Percentiles rank a stretch among this genome's conserved stretches.
These are phyloP conservation scores for Entomobrya proxima DNA, from an alignment of 2,888 invertebrate genomes.

Conservation along the genomic window DNA sequence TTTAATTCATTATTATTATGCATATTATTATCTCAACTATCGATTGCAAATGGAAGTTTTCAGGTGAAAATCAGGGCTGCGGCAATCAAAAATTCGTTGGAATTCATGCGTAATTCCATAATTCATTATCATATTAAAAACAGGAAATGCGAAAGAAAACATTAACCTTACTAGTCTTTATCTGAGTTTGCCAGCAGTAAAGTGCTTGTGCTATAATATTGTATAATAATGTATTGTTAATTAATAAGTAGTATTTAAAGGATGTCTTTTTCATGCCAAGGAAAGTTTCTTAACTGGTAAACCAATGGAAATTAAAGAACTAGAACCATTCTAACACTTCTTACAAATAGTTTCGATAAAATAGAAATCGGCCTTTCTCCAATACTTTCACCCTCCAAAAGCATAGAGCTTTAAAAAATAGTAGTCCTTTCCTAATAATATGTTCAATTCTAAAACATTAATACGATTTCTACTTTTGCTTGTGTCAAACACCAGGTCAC, in stretches of 20 bases:
- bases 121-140: too few species aligned
- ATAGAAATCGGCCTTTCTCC: neutral
- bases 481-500: constrained; percentile 33
- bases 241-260: neutral
- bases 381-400: too few species aligned
- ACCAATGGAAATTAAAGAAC: neutral
- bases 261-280: constrained; percentile 42
- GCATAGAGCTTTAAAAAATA: too few species aligned
- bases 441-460: too few species aligned
- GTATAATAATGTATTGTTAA: neutral
- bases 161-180: constrained; percentile 2
- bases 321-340: neutral
- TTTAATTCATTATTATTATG: neutral
- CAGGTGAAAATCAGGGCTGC: neutral
- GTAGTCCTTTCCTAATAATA: too few species aligned
- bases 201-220: neutral
- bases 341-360: too few species aligned
- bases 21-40: neutral
- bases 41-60: neutral
- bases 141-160: too few species aligned
- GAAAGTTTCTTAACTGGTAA: neutral
- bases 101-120: neutral
- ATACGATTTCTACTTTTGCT: neutral
- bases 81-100: too few species aligned
- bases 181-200: neutral